Evolutionary conservation across 2,888 invertebrate species (phyloP).

Genomic region (Pheosia tremula): DNA sequence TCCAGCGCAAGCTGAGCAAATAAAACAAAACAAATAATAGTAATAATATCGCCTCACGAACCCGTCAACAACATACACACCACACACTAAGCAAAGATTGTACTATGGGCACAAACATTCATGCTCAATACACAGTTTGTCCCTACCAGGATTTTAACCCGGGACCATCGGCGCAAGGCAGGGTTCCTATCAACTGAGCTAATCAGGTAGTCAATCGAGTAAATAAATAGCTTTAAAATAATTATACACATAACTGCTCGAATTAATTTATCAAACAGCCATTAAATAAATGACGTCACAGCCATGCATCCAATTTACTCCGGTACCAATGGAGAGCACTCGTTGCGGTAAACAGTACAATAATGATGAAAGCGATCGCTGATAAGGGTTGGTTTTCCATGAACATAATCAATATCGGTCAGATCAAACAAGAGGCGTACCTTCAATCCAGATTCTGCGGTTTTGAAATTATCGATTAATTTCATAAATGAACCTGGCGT

Average conservation of each 20-base stretch:
- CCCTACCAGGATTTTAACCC: no score
- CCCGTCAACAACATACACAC: no score
- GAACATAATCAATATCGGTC: background rate
- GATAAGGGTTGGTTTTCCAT: constrained; percentile 14
- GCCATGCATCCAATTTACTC: constrained; percentile 23
- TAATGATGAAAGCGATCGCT: constrained; percentile 4
- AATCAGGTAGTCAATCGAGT: no score
- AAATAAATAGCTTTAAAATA: background rate
- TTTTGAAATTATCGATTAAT: background rate
- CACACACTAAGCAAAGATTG: no score
- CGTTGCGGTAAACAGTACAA: constrained; percentile 5
- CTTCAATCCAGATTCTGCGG: background rate
- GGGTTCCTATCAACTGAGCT: no score
- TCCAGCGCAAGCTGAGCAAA: no score
- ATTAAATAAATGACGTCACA: constrained; percentile 26
- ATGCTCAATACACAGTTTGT: no score
- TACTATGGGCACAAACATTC: no score
- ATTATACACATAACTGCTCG: constrained; percentile 11
- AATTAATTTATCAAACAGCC: constrained; percentile 31
- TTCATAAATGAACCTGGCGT: no score
- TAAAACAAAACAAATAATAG: no score
- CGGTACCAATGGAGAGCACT: constrained; percentile 13
- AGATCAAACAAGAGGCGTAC: background rate
- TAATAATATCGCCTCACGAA: no score
- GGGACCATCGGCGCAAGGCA: no score